phyloP scores from a whole-genome alignment of 64 coral and sea anemone genomes.

The Actinia equina region DNA sequence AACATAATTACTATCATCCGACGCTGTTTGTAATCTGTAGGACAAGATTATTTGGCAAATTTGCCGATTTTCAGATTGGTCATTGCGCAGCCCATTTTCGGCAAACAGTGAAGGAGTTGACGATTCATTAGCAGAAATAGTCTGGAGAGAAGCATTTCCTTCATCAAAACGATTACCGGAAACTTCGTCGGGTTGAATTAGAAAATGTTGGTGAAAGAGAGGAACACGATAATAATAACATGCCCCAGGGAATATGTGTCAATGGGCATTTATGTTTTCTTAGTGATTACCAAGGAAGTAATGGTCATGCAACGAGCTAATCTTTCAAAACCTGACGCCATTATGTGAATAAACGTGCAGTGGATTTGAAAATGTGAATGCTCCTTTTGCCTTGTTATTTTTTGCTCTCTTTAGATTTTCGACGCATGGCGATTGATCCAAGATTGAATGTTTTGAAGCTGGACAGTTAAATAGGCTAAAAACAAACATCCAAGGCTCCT shows the following conservation, averaged over 20 bases:
- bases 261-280: conserved; percentile 5
- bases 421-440: background rate
- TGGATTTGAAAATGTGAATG: background rate
- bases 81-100: background rate
- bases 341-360: background rate
- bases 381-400: background rate
- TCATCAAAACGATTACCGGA: conserved; percentile 12
- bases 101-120: conserved; percentile 7
- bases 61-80: background rate
- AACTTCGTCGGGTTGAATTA: conserved; percentile 9
- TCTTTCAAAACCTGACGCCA: conserved; percentile 2
- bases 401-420: background rate
- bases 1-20: background rate
- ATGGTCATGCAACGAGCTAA: conserved; percentile 17
- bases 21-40: background rate
- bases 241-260: background rate
- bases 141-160: conserved; percentile 5
- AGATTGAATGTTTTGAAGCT: background rate
- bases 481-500: background rate
- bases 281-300: conserved; percentile 13
- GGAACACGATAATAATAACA: background rate
- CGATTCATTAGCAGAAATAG: conserved; percentile 28
- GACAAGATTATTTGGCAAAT: background rate
- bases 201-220: conserved; percentile 7
- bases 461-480: background rate